Conservation (phyloP, 53 echinoderm and acorn worm genomes). For the Apostichopus leukothele region DNA sequence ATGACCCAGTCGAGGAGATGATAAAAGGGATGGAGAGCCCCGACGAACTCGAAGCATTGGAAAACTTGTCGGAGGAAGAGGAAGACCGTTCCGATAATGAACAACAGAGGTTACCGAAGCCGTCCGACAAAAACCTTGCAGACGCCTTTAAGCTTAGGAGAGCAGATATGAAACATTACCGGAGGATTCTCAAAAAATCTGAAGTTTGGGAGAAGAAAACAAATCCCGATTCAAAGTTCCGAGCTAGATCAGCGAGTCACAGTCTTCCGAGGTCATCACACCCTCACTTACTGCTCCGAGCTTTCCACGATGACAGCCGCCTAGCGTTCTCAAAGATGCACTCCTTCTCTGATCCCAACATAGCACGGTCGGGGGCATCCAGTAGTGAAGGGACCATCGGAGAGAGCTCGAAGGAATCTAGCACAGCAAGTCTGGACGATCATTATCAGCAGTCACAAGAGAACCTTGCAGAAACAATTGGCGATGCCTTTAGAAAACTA, state of each 20-base stretch:
- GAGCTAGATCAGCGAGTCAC: constrained; percentile 59
- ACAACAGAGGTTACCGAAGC: constrained; percentile 34
- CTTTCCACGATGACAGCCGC: constrained; percentile 65
- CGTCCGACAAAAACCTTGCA: constrained; percentile 7
- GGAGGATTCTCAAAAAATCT: constrained; percentile 51
- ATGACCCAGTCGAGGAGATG: constrained; percentile 57
- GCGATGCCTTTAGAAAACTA: constrained; percentile 67
- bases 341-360: constrained; percentile 82
- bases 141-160: constrained; percentile 64
- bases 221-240: constrained; percentile 41
- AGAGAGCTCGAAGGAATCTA: constrained; percentile 51
- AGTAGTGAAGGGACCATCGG: constrained; percentile 54
- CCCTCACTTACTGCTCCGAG: constrained; percentile 57
- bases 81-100: constrained; percentile 28
- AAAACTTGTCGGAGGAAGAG: constrained; percentile 63
- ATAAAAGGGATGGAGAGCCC: constrained; percentile 74
- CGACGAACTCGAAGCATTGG: constrained; percentile 91
- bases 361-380: constrained; percentile 40
- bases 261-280: constrained; percentile 56
- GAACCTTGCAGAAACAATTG: constrained; percentile 74
- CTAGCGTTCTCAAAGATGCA: constrained; percentile 57
- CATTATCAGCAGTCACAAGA: constrained; percentile 62
- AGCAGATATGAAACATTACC: constrained; percentile 70
- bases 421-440: constrained; percentile 39
- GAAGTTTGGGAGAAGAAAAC: constrained; percentile 47